These are phyloP conservation scores for Cryptoleucopteryx plumbea DNA, from an alignment of 2,113 vertebrate genomes.

Conservation along the genomic window DNA sequence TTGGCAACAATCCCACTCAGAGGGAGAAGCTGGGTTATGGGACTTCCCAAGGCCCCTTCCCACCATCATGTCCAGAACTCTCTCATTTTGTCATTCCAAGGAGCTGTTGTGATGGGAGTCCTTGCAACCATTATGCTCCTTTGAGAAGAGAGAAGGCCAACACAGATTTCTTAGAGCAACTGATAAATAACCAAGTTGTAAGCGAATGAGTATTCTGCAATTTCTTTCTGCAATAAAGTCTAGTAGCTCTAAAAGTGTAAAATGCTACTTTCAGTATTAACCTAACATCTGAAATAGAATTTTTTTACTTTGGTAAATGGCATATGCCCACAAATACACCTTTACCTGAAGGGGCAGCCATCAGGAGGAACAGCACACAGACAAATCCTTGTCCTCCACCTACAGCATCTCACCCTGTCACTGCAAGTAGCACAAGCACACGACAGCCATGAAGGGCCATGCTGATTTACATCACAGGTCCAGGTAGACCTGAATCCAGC, in stretches of 20 bases:
- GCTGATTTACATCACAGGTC: neutral
- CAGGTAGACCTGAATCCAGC: neutral
- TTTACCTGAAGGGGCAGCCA: neutral
- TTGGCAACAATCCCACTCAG: rapidly evolving
- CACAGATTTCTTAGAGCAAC: neutral
- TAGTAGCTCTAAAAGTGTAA: neutral
- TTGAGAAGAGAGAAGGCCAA: neutral
- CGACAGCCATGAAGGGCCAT: neutral
- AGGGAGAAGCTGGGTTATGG: neutral
- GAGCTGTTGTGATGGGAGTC: neutral
- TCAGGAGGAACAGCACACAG: neutral
- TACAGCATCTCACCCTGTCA: neutral
- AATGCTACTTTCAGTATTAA: neutral
- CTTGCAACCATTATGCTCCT: neutral
- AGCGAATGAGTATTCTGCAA: rapidly evolving
- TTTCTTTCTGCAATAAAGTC: neutral
- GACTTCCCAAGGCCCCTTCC: neutral
- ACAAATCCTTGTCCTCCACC: neutral
- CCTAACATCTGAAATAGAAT: neutral
- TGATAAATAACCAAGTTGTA: neutral
- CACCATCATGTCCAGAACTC: neutral
- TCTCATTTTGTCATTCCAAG: neutral
- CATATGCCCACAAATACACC: neutral
- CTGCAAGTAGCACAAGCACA: neutral
- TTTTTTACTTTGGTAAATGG: neutral